A percentile compares a stretch with the other conserved stretches of the same genome.
phyloP scores from a whole-genome alignment of 2,113 vertebrate species.

The Heterotis niloticus region DNA sequence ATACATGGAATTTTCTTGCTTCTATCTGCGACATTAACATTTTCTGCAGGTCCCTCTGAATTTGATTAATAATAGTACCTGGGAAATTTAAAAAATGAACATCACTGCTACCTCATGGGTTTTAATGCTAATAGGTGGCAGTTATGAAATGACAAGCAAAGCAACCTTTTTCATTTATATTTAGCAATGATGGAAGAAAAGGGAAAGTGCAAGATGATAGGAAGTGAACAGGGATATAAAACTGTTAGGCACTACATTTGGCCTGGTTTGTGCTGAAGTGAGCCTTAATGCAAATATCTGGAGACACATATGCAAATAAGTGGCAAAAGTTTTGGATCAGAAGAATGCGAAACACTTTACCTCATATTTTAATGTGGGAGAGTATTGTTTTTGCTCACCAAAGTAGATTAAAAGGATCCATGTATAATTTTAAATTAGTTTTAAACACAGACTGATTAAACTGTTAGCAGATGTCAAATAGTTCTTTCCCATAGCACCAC shows the following conservation, averaged over 20 bases:
- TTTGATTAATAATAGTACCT: not conserved
- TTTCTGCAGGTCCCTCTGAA: slow-evolving; percentile 9
- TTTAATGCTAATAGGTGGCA: too few relatives aligned
- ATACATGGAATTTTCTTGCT: slow-evolving; percentile 11
- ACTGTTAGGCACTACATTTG: slow-evolving; percentile 58
- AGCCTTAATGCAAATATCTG: slow-evolving; percentile 55
- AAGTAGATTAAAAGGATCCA: not conserved
- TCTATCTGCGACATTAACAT: slow-evolving; percentile 19
- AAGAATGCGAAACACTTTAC: not conserved
- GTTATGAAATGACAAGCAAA: not conserved
- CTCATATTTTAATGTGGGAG: not conserved
- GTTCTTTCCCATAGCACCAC: not conserved
- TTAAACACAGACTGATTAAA: not conserved
- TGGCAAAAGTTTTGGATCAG: not conserved
- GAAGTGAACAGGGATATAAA: slow-evolving; percentile 61
- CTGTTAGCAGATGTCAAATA: not conserved
- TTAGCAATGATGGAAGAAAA: slow-evolving; percentile 17
- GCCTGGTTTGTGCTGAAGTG: slow-evolving; percentile 38
- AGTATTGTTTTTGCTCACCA: not conserved
- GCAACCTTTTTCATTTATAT: not conserved
- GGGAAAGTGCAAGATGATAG: slow-evolving; percentile 55
- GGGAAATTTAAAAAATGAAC: slow-evolving; percentile 13
- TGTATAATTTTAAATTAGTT: not conserved
- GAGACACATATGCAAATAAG: slow-evolving; percentile 6
- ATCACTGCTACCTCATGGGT: not conserved